Evolutionary conservation across 1,140 invertebrate genomes (phyloP).

Genomic region (Halesus radiatus): DNA sequence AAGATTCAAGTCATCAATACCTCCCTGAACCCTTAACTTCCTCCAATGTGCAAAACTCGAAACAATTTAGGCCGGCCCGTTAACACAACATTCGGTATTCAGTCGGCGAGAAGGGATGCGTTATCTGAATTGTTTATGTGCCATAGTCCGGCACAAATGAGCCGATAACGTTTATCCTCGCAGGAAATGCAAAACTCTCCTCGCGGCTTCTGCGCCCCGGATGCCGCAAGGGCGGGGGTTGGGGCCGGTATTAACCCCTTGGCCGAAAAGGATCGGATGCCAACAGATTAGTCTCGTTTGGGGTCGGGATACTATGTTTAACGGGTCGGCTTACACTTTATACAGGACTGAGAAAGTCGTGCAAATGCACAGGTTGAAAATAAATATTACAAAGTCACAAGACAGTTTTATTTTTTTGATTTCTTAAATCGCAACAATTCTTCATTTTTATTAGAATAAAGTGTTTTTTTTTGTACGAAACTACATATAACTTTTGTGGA

Average conservation of each 20-base stretch:
- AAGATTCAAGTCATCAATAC: too few species aligned
- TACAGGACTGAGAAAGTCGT: too few species aligned
- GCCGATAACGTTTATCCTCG: slow-evolving; percentile 17
- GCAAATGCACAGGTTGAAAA: too few species aligned
- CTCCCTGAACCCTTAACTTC: too few species aligned
- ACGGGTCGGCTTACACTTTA: slow-evolving; percentile 33
- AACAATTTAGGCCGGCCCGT: slow-evolving; percentile 1
- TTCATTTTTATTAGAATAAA: too few species aligned
- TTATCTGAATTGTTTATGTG: slow-evolving; percentile 25
- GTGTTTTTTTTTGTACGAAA: too few species aligned
- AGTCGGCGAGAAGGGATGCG: slow-evolving; percentile 17
- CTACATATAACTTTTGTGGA: too few species aligned
- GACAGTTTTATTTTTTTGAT: too few species aligned
- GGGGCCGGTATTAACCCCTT: slow-evolving; percentile 39
- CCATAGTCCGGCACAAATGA: slow-evolving; percentile 15
- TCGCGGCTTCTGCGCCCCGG: background rate
- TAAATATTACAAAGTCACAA: too few species aligned
- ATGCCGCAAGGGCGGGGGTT: background rate
- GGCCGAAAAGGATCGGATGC: slow-evolving; percentile 25
- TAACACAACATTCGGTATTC: slow-evolving; percentile 24
- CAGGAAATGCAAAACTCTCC: slow-evolving; percentile 13
- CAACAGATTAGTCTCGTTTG: slow-evolving; percentile 54
- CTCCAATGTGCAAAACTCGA: background rate
- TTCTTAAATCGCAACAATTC: too few species aligned
- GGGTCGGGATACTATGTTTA: slow-evolving; percentile 47